A percentile compares a stretch with the other conserved stretches of the same genome.
These are phyloP conservation scores for Myiotriccus ornatus DNA, from an alignment of 2,797 vertebrate species.

Conservation along the genomic window DNA sequence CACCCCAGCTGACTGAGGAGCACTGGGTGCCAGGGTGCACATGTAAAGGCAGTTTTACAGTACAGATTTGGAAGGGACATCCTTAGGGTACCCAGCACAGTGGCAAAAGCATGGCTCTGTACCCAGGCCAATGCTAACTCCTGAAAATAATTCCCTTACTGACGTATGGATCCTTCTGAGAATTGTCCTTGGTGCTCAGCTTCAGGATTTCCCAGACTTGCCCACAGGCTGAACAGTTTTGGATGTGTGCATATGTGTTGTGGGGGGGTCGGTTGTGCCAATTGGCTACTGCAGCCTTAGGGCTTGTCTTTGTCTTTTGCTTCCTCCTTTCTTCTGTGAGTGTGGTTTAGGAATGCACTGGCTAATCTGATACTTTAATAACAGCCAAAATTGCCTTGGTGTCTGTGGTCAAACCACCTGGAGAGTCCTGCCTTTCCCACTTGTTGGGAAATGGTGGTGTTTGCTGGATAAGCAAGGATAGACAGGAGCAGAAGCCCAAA, in stretches of 20 bases:
- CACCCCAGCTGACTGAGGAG: background rate
- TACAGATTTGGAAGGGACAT: rapidly evolving
- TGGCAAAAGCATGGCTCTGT: background rate
- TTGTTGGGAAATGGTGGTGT: rapidly evolving
- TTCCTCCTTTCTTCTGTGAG: background rate
- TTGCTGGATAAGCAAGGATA: background rate
- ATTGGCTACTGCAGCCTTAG: background rate
- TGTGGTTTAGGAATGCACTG: background rate
- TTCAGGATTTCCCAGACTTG: background rate
- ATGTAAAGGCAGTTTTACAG: background rate
- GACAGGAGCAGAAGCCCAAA: background rate
- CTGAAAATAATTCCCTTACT: background rate
- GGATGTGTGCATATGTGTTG: no score
- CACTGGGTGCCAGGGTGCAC: background rate
- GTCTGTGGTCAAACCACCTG: background rate
- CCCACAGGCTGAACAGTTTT: background rate
- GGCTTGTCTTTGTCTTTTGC: background rate
- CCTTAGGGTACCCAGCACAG: no score
- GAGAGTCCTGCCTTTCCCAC: background rate
- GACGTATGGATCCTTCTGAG: background rate
- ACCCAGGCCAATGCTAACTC: background rate
- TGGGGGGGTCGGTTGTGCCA: background rate
- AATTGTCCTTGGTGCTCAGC: background rate
- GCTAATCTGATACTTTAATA: background rate
- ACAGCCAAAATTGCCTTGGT: background rate